Conservation (phyloP, 2,797 vertebrate species). For the Petrocephalus sullivani region DNA sequence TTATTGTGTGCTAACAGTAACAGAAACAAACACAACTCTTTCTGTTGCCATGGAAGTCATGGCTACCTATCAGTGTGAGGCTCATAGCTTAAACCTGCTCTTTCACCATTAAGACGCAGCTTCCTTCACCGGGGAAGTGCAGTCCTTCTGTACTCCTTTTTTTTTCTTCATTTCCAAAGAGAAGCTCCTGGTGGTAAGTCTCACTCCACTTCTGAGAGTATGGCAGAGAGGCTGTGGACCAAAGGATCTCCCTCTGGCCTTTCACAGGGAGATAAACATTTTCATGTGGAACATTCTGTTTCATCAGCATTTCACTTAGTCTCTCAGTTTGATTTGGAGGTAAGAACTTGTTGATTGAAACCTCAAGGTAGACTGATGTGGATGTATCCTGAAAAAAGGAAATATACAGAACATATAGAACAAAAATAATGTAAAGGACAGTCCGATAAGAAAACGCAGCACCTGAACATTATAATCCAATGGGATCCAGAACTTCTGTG, state of each 20-base stretch:
- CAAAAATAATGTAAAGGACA: neutral
- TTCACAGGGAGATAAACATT: neutral
- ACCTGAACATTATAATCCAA: neutral
- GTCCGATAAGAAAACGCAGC: neutral
- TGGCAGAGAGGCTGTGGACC: neutral
- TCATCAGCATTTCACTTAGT: neutral
- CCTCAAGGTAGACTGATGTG: neutral
- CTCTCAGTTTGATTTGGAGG: neutral
- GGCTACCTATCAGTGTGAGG: conserved; percentile 28
- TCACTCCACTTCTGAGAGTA: neutral
- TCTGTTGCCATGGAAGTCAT: conserved; percentile 36
- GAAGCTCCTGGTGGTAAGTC: neutral
- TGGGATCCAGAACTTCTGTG: neutral
- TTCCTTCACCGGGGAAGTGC: neutral
- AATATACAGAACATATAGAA: neutral
- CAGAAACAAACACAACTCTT: conserved; percentile 38
- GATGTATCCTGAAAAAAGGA: neutral
- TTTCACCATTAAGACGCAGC: neutral
- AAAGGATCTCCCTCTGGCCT: neutral
- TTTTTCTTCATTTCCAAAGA: neutral
- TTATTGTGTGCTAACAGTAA: conserved; percentile 14
- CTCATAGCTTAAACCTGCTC: neutral
- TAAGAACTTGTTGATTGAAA: neutral
- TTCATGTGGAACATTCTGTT: neutral
- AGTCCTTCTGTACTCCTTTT: neutral